Conservation (phyloP, 2,113 vertebrate species). For the Zosterops lateralis region DNA sequence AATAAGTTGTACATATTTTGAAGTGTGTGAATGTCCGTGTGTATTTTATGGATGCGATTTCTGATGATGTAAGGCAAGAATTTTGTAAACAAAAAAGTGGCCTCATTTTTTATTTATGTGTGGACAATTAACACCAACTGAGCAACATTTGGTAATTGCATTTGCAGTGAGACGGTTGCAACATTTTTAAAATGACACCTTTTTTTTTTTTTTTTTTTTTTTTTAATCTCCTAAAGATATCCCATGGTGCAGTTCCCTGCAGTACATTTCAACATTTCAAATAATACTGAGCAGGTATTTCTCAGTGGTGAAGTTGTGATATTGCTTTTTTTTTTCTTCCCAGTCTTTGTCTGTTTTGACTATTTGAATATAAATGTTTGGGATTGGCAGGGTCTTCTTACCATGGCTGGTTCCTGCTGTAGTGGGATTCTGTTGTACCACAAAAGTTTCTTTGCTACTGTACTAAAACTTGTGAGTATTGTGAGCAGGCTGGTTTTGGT, state of each 20-base stretch:
- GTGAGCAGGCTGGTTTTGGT: background rate
- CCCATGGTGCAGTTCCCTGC: background rate
- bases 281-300: background rate
- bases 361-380: background rate
- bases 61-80: background rate
- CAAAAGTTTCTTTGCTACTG: background rate
- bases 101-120: background rate
- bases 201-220: fast-evolving
- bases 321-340: background rate
- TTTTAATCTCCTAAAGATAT: background rate
- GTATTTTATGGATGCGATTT: background rate
- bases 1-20: background rate
- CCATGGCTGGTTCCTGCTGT: background rate
- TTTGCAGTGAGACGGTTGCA: background rate
- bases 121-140: background rate
- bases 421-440: background rate
- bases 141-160: background rate
- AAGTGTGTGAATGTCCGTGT: background rate
- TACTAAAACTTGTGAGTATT: background rate
- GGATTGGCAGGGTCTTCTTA: background rate
- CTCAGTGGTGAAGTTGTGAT: background rate
- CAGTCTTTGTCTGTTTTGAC: background rate
- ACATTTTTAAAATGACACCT: background rate
- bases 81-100: background rate
- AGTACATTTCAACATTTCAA: background rate